These are phyloP conservation scores for Aphidoletes aphidimyza DNA, from an alignment of 2,888 invertebrate genomes.

Conservation along the genomic window DNA sequence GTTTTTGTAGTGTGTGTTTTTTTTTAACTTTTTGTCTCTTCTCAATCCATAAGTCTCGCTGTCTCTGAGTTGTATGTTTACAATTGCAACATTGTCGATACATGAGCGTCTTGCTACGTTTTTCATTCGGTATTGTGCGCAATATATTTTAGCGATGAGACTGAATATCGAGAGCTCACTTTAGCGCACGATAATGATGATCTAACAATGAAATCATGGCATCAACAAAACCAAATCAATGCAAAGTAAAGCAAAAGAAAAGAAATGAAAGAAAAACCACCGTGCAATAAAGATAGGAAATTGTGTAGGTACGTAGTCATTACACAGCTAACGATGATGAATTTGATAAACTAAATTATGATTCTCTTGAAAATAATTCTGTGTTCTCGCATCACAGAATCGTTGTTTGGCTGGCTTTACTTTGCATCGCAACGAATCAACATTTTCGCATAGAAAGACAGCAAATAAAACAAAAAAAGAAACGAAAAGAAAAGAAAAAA, in stretches of 20 bases:
- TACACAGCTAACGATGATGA: constrained; percentile 43
- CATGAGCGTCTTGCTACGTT: background rate
- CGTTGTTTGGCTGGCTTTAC: too few species aligned
- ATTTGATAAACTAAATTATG: constrained; percentile 50
- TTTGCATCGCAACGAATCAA: too few species aligned
- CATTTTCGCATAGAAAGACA: too few species aligned
- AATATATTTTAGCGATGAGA: background rate
- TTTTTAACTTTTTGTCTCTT: background rate
- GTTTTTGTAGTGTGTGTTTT: too few species aligned
- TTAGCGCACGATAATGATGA: constrained; percentile 42
- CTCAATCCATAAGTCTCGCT: background rate
- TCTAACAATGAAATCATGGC: constrained; percentile 29
- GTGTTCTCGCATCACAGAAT: background rate
- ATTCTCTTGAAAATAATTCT: background rate
- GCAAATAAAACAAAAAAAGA: too few species aligned
- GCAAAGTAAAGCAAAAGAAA: too few species aligned
- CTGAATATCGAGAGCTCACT: background rate
- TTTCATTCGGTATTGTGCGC: background rate
- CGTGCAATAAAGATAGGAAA: constrained; percentile 43
- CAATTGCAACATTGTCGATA: background rate
- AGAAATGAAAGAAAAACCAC: too few species aligned
- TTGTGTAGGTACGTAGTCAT: constrained; percentile 50
- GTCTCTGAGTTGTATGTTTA: background rate
- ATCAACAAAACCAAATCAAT: background rate
- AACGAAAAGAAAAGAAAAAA: too few species aligned